Percentiles rank a stretch among this genome's conserved stretches.
These are phyloP conservation scores for Myxocyprinus asiaticus DNA, from an alignment of 2,113 vertebrate genomes.

Conservation along the genomic window DNA sequence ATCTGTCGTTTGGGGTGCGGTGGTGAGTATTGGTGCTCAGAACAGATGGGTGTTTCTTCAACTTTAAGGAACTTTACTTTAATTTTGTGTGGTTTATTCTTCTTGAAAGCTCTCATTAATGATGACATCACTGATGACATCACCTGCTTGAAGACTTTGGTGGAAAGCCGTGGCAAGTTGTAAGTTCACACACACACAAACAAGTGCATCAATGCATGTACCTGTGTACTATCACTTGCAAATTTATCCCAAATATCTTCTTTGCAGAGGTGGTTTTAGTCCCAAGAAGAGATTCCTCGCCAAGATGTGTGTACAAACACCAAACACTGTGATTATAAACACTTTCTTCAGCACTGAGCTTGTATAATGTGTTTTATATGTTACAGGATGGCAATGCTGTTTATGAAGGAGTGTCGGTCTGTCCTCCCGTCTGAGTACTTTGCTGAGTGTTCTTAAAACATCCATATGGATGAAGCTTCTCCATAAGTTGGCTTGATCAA, in stretches of 20 bases:
- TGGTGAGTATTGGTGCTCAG: constrained; percentile 4
- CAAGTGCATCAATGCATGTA: not conserved
- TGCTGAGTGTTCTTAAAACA: not conserved
- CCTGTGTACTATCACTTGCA: not conserved
- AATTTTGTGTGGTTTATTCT: not conserved
- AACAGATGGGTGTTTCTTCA: not conserved
- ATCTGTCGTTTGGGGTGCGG: constrained; percentile 30
- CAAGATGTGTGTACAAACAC: constrained; percentile 2
- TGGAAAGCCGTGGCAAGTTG: not conserved
- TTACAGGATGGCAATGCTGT: constrained; percentile 8
- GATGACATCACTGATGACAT: constrained; percentile 47
- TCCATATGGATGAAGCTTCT: not conserved
- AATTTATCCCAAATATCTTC: not conserved
- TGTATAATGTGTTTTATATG: not conserved
- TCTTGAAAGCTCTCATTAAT: constrained; percentile 38
- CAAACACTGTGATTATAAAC: not conserved
- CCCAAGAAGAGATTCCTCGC: not conserved
- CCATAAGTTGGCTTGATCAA: too few relatives aligned
- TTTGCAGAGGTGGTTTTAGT: not conserved
- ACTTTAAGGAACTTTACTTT: not conserved
- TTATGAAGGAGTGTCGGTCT: constrained; percentile 8
- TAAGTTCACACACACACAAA: not conserved
- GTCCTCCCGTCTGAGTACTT: constrained; percentile 12
- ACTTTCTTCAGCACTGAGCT: not conserved
- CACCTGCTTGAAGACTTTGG: constrained; percentile 21